Conservation (phyloP, 2,797 vertebrate species). For the Enoplosus armatus region DNA sequence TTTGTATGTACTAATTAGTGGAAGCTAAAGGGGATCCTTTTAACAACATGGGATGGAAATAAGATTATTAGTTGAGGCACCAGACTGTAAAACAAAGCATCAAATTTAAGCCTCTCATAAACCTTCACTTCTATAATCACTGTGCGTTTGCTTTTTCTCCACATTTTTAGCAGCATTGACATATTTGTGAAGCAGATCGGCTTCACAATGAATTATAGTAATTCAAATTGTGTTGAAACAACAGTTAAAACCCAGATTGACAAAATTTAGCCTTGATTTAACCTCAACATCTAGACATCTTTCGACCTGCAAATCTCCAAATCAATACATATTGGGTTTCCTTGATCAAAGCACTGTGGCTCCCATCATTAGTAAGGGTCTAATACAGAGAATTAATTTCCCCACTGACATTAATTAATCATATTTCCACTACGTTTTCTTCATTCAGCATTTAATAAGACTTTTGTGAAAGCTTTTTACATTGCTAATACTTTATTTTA, state of each 20-base stretch:
- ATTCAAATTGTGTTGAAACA: not conserved
- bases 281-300: not conserved
- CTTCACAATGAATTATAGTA: not conserved
- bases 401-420: constrained; percentile 29
- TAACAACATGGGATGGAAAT: not conserved
- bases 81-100: not conserved
- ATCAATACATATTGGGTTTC: constrained; percentile 29
- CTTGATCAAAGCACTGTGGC: not conserved
- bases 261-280: not conserved
- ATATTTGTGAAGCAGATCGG: not conserved
- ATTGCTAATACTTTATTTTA: not conserved
- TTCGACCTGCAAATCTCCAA: constrained; percentile 1
- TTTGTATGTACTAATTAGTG: not conserved
- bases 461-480: not conserved
- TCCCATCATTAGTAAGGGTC: constrained; percentile 22
- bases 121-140: not conserved
- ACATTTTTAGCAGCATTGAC: not conserved
- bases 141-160: not conserved
- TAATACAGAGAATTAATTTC: constrained; percentile 21
- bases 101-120: not conserved
- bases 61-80: not conserved
- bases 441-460: constrained; percentile 6
- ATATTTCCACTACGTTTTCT: constrained; percentile 8
- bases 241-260: not conserved
- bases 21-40: not conserved